These are phyloP conservation scores for Aphidius gifuensis DNA, from an alignment of 1,140 invertebrate genomes.

Conservation along the genomic window DNA sequence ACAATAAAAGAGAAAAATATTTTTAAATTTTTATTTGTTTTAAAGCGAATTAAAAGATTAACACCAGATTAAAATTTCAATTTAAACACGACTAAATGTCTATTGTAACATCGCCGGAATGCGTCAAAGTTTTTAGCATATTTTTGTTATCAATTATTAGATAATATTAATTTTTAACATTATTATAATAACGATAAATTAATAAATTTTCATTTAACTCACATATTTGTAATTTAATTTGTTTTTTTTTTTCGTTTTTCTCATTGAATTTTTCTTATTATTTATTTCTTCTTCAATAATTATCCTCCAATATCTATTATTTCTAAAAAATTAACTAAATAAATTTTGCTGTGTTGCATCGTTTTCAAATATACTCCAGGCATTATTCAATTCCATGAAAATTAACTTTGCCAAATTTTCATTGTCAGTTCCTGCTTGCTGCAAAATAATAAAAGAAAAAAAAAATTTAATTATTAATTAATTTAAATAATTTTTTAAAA, in stretches of 20 bases:
- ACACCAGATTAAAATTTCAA: background rate
- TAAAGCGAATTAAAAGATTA: background rate
- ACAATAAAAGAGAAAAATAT: no score
- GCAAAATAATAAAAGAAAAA: constrained; percentile 44
- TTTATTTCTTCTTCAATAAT: constrained; percentile 15
- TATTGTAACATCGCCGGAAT: constrained; percentile 31
- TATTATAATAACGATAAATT: no score
- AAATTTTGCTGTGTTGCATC: constrained; percentile 81
- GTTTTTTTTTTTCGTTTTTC: constrained; percentile 5
- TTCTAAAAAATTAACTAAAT: constrained; percentile 61
- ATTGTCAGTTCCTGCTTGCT: constrained; percentile 86
- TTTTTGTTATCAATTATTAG: no score
- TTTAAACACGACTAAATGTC: constrained; percentile 18
- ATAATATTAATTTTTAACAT: no score
- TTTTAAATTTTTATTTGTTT: no score
- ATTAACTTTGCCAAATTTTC: constrained; percentile 93
- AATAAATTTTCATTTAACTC: background rate
- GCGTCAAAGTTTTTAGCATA: constrained; percentile 15
- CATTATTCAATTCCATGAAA: constrained; percentile 98
- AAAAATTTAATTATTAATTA: constrained; percentile 1
- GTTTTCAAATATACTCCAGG: constrained; percentile 96
- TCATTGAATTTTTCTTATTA: constrained; percentile 6
- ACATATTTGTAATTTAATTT: constrained; percentile 10
- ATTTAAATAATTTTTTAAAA: constrained; percentile 9
- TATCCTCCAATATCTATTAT: constrained; percentile 35